phyloP scores from a whole-genome alignment of 1,140 invertebrate species.

The Eupristina koningsbergeri region DNA sequence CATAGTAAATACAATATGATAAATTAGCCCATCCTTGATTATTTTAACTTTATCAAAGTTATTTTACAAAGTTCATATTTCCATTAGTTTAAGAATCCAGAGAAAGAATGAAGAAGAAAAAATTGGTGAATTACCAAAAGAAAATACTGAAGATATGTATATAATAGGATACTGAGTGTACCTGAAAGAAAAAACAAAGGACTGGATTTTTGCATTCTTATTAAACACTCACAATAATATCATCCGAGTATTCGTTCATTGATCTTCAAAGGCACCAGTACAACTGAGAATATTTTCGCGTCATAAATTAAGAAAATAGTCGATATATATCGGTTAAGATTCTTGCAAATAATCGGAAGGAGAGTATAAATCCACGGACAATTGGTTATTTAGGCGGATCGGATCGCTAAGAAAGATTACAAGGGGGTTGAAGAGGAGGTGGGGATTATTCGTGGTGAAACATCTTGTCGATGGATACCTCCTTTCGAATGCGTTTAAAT shows the following conservation, averaged over 20 bases:
- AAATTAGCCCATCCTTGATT: background rate
- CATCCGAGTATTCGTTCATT: conserved; percentile 45
- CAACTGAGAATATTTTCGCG: conserved; percentile 44
- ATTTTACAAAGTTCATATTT: too few species aligned
- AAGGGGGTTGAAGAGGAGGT: too few species aligned
- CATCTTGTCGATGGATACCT: too few species aligned
- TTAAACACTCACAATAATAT: background rate
- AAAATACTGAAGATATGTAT: too few species aligned
- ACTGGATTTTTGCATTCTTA: too few species aligned
- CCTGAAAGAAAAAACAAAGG: too few species aligned
- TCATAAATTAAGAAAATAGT: conserved; percentile 61
- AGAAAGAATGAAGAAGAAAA: too few species aligned
- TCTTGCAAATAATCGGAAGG: too few species aligned
- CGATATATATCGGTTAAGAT: conserved; percentile 54
- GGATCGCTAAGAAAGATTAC: background rate
- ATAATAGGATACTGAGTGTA: too few species aligned
- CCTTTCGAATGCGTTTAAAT: too few species aligned
- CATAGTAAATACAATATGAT: background rate
- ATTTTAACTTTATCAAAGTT: background rate
- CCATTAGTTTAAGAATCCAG: too few species aligned
- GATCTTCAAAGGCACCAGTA: background rate
- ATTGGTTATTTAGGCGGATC: conserved; percentile 61
- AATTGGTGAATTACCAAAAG: too few species aligned
- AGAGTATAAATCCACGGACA: conserved; percentile 56
- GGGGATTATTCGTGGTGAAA: background rate